Evolutionary conservation across 1,140 invertebrate species (phyloP), one percentile per base, ranked within the genome.

Genomic region (Aphidius ervi): DNA sequence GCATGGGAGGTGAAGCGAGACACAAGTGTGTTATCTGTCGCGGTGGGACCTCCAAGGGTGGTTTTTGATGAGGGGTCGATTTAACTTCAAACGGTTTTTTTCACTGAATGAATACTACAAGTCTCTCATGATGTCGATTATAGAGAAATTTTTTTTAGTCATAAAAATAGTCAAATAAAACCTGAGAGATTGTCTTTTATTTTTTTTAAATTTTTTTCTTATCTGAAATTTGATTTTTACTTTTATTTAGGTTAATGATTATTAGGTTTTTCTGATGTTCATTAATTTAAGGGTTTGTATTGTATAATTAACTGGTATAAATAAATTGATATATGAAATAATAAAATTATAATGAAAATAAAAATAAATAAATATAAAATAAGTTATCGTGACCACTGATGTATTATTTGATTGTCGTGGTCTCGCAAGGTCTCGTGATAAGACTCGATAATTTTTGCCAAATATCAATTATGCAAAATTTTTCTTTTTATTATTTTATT

Each of bases 401-500:
- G 10, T 20, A 45, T 45, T 56, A 43, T 20, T 46, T 42, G 37
- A 56, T 56, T 46, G 37, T 56, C 20, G 8, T 7, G n/a, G 40
- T 41, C 52, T 42, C 58, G 58, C 43, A 54, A 53, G 7, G 46
- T 61, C 40, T 61, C 59, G 59, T 61, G 59, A 61, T 61, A 61
- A 61, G 54, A 42, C 54, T 50, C 53, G 53, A 61, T 56, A 50
- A 61, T 61, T 61, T 61, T 47, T 41, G 42, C 6, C 16, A 40
- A 54, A 54, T 31, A 31, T 54, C 52, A 54, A 54, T 54, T 54
- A 54, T 23, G 10, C n/a, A 31, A 58, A 31, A 31, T 41, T 42
- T 54, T 54, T 54, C 39, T 39, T 9, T 9, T 52, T 9, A 9
- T 10, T 37, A n/a, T 42, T n/a, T 9, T 54, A 48, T 56, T 56